Evolutionary conservation across 2,888 invertebrate species (phyloP), one percentile per base, ranked within the genome.

Genomic region (Phaonia tiefii): DNA sequence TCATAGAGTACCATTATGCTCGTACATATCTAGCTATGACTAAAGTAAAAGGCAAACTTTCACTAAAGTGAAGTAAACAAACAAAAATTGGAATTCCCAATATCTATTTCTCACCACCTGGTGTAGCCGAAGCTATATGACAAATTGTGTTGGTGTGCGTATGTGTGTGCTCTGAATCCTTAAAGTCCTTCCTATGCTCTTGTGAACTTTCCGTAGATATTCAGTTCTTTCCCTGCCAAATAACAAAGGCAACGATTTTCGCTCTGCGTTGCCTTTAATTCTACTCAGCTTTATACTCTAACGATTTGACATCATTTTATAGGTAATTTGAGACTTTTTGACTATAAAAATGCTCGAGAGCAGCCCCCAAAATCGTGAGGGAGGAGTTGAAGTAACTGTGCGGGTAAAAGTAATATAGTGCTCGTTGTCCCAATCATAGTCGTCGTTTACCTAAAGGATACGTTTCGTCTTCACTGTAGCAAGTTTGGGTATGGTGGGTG

Each of bases 291-390:
- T 20, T 51, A 67, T 66, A 49, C 60, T 42, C 74, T 22, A 60
- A 54, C 54, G 63, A 66, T 54, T 66, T 79, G 51, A 79, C 63
- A 69, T 72, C 39, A 76, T 76, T 79, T 76, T 70, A 65, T 70
- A 58, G 70, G 74, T 71, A 74, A 79, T 79, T 77, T 79, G 71
- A 56, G 74, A 70, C 70, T 73, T 78, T 78, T 63, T 46, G 25
- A 26, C 7, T 17, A 10, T 5, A 13, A 42, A 39, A 11, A 60
- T 20, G 20, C 26, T 1, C 1, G 22, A 25, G 8, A 5, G 11
- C 10, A 54, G 2, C 56, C n/a, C 22, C 4, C 4, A 37, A 25
- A 65, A 66, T 11, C 63, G 5, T 11, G 22, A 42, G 60, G 51
- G 44, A 65, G 67, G 39, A 44, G 63, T 51, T 63, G 10, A 25